These are phyloP conservation scores for Sapayoa aenigma DNA, from an alignment of 2,113 vertebrate genomes.

Conservation along the genomic window DNA sequence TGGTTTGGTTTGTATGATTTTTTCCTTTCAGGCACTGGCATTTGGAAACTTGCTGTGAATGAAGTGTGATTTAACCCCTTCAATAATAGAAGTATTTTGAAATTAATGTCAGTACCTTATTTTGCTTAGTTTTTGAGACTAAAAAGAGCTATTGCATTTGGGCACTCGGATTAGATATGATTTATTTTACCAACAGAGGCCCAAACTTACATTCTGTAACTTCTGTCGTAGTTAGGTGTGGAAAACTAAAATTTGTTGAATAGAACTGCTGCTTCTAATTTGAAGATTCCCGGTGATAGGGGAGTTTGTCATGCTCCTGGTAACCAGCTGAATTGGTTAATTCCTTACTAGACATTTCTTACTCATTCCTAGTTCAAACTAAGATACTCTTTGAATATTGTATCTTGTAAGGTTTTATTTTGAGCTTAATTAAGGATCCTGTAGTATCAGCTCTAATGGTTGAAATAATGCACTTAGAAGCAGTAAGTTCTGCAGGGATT, in stretches of 20 bases:
- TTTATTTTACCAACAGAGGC: not conserved
- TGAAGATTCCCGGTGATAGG: not conserved
- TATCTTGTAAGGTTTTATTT: not conserved
- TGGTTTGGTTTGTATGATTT: not conserved
- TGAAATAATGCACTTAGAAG: not conserved
- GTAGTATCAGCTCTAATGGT: not conserved
- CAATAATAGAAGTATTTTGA: not conserved
- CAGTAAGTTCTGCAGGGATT: not conserved
- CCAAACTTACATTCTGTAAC: not conserved
- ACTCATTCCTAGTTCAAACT: not conserved
- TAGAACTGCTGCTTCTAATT: not conserved
- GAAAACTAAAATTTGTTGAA: not conserved
- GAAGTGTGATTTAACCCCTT: not conserved
- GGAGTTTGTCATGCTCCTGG: not conserved
- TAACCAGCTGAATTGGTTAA: not conserved
- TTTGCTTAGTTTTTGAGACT: not conserved
- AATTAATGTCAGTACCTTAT: not conserved
- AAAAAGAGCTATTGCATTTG: not conserved
- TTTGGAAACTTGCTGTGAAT: not conserved
- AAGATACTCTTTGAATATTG: not conserved
- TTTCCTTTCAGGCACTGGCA: not conserved
- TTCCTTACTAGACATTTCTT: not conserved
- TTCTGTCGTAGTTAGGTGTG: not conserved
- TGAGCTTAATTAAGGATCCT: not conserved
- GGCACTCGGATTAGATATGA: not conserved